Evolutionary conservation across 2,888 invertebrate genomes (phyloP).

Genomic region (Lycia hirtaria): DNA sequence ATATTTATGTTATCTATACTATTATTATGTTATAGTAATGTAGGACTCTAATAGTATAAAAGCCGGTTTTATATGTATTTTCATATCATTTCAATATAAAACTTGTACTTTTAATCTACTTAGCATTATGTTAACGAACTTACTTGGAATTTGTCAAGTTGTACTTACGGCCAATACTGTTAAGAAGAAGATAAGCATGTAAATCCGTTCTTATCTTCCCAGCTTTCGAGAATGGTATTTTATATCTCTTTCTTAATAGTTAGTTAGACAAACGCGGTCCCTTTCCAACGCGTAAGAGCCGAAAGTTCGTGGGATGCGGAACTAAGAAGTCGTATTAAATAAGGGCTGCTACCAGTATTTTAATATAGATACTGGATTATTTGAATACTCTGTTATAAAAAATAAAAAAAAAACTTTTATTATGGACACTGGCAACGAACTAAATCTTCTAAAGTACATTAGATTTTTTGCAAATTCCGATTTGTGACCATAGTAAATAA

Average conservation of each 20-base stretch:
- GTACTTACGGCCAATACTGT: neutral
- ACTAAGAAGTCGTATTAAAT: slow-evolving; percentile 33
- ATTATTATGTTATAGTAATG: too few relatives aligned
- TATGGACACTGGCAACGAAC: too few relatives aligned
- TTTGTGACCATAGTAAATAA: too few relatives aligned
- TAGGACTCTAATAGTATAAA: too few relatives aligned
- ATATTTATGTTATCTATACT: too few relatives aligned
- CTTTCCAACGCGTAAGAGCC: slow-evolving; percentile 25
- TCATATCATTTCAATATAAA: too few relatives aligned
- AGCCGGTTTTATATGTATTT: too few relatives aligned
- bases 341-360: slow-evolving; percentile 29
- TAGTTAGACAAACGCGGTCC: slow-evolving; percentile 4
- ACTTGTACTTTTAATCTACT: too few relatives aligned
- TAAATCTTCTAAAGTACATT: too few relatives aligned
- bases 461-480: too few relatives aligned
- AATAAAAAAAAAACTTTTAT: neutral
- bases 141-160: neutral
- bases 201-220: slow-evolving; percentile 27
- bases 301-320: slow-evolving; percentile 31
- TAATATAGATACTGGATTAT: neutral
- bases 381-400: too few relatives aligned
- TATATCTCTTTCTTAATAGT: slow-evolving; percentile 23
- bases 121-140: neutral
- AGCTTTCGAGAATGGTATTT: slow-evolving; percentile 12
- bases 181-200: slow-evolving; percentile 20